Evolutionary conservation across 2,797 vertebrate species (phyloP), one percentile per base, ranked within the genome.

Genomic region (Coregonus ussuriensis): DNA sequence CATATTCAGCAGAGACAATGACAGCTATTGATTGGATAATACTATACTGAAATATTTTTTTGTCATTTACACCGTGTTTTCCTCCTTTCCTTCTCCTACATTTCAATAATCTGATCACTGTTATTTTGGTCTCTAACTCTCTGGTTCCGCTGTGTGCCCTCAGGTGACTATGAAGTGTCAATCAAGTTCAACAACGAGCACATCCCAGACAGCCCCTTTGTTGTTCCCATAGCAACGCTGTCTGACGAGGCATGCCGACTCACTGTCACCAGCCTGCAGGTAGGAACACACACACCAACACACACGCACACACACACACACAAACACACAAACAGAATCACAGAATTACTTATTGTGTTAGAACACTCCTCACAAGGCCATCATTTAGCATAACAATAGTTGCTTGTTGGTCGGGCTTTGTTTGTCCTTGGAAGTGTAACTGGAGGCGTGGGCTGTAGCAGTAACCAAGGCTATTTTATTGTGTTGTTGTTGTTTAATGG

Each of bases 151-250:
- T 47, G 41, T 47, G 41, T 47, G 9, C 11, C 41, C 41, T 13
- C 82, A 95, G 98, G 97, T 87, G 98, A 99, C 92, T 99, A 99
- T 0, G 97, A 99, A 84, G 96, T 99, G 81, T 99, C 97, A 81
- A 98, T 99, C 93, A 99, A 98, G 93, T 99, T 99, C 93, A 99
- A 99, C 3, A 97, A 98, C 1, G 97, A 99, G 82, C 96, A 99
- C 81, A 97, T 99, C 92, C 98, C 98, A 0, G 97, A 98, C 93
- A 98, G 97, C 77, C 97, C 98, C 4, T 99, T 99, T 71, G 94
- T 98, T 37, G 97, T 98, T 25, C 97, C 97, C 0, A 96, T 99
- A 41, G 97, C 97, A 41, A 96, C 96, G 0, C 94, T 96, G 82
- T 99, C 97, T 0, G 97, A 99, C 0, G 97, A 98, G 1, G 97